phyloP scores from a whole-genome alignment of 2,797 vertebrate species.

The Odontamblyopus lacepedii region DNA sequence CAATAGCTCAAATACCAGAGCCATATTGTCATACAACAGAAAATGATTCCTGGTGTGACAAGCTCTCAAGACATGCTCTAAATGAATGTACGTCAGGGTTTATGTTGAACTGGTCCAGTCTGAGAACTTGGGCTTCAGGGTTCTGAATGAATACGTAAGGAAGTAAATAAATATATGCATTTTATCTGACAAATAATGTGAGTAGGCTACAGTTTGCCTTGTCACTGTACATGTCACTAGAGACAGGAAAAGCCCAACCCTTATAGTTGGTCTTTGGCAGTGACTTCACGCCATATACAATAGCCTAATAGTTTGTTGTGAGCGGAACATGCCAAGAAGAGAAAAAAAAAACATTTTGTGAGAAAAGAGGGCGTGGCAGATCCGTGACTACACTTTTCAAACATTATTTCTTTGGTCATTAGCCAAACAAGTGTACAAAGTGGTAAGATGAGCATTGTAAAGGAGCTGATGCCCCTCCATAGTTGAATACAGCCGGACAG shows the following conservation, averaged over 20 bases:
- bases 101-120: no score
- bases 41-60: no score
- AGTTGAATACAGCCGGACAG: conserved; percentile 6
- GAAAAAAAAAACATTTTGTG: conserved; percentile 9
- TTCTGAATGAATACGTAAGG: no score
- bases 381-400: conserved; percentile 57
- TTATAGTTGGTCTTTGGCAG: not conserved
- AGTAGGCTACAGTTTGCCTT: no score
- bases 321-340: conserved; percentile 27
- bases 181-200: no score
- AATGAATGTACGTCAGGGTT: no score
- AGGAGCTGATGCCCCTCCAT: not conserved
- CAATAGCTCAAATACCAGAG: conserved; percentile 3
- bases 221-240: no score
- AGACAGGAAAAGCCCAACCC: no score
- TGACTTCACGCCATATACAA: not conserved
- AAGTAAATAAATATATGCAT: no score
- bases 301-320: not conserved
- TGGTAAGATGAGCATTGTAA: not conserved
- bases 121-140: no score
- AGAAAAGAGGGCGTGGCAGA: conserved; percentile 71
- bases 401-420: not conserved
- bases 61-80: no score
- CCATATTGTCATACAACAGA: not conserved
- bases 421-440: not conserved